A percentile compares a stretch with the other conserved stretches of the same genome.
phyloP scores from a whole-genome alignment of 2,113 vertebrate species.

The Dicaeum eximium region DNA sequence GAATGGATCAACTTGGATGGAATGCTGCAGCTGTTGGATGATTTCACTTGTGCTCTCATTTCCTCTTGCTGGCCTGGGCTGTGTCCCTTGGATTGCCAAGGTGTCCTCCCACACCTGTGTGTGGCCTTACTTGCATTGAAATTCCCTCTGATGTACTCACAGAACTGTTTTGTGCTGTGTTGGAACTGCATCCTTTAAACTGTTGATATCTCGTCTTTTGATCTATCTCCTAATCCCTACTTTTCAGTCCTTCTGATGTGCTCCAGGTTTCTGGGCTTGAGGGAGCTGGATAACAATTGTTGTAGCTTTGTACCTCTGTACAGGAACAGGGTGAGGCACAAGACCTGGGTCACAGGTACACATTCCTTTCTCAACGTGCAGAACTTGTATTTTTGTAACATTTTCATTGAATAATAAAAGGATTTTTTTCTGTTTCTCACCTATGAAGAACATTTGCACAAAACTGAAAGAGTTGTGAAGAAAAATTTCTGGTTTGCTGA shows the following conservation, averaged over 20 bases:
- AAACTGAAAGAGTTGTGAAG: neutral
- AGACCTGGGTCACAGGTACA: neutral
- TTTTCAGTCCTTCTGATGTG: neutral
- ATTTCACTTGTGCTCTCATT: neutral
- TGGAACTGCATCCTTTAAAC: neutral
- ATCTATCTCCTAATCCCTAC: neutral
- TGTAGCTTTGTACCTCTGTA: neutral
- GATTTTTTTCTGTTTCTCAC: neutral
- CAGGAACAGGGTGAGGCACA: neutral
- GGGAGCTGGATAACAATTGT: neutral
- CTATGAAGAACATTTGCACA: neutral
- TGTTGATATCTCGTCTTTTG: neutral
- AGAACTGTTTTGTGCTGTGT: neutral
- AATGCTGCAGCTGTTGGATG: neutral
- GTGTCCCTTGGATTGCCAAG: neutral
- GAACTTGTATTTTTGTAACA: neutral
- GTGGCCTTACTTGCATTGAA: neutral
- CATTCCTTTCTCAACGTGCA: neutral
- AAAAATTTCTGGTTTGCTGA: neutral
- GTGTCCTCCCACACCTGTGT: rapidly evolving
- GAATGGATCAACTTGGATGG: neutral
- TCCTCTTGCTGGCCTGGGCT: neutral
- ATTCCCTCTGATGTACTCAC: neutral
- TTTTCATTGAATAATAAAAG: neutral
- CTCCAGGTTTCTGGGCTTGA: neutral